Conservation (phyloP, 2,113 vertebrate species). For the Odontesthes bonariensis region DNA sequence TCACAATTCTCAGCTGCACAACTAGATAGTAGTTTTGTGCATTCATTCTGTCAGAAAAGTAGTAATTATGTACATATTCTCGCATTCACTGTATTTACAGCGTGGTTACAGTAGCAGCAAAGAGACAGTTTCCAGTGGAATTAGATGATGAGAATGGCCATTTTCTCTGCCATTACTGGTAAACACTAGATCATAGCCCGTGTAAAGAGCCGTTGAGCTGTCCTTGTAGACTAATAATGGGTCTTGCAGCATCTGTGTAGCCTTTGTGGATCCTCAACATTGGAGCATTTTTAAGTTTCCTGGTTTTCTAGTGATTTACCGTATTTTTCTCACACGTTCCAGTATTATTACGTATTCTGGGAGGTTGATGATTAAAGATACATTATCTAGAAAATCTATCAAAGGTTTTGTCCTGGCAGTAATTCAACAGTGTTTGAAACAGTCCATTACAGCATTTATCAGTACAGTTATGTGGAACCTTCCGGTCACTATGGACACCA, state of each 20-base stretch:
- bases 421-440: constrained; percentile 28
- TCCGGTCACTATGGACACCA: constrained; percentile 67
- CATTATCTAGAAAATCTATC: constrained; percentile 8
- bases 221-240: constrained; percentile 9
- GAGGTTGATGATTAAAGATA: constrained; percentile 3
- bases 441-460: constrained; percentile 47
- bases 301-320: background rate
- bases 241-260: background rate
- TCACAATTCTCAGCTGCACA: constrained; percentile 12
- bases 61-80: constrained; percentile 45
- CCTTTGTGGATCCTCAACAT: background rate
- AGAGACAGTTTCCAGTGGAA: constrained; percentile 12
- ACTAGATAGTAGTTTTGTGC: constrained; percentile 25
- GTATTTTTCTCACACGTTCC: background rate
- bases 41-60: constrained; percentile 38
- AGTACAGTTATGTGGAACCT: constrained; percentile 30
- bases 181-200: constrained; percentile 19
- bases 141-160: constrained; percentile 11
- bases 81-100: constrained; percentile 14
- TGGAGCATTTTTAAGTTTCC: background rate
- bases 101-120: constrained; percentile 22
- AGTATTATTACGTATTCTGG: background rate
- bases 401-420: constrained; percentile 13
- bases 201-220: background rate
- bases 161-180: constrained; percentile 4